Evolutionary conservation across 1,140 invertebrate species (phyloP), one percentile per base, ranked within the genome.

Genomic region (Drosophila rufa): DNA sequence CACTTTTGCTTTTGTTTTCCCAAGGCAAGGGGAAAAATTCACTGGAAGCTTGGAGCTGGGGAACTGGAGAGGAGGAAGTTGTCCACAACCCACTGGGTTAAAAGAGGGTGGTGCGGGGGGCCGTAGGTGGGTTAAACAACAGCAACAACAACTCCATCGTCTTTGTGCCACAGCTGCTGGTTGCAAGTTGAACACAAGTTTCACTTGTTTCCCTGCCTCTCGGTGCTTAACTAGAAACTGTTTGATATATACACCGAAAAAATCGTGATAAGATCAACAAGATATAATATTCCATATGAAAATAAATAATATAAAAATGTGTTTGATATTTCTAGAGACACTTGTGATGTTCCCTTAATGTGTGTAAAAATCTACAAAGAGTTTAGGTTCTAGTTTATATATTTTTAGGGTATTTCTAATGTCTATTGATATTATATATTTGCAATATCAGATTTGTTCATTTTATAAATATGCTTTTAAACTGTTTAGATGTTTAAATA

Each of bases 1-100:
- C 84, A 87, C 84, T 87, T 87, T 87, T 87, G 84, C 73, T 89
- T 89, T 89, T 89, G 61, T 80, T 80, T 73, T 65, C 33, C n/a
- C 38, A 66, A 43, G 15, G 48, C 14, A n/a, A 38, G 17, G 48
- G 9, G 22, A 3, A 9, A 27, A 59, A 76, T 76, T 77, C 57
- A 7, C 56, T 75, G 57, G 69, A 75, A 75, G 58, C 27, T 56
- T 9, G 17, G 6, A 38, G 22, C 19, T 30, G 9, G 5, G 46
- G 40, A 27, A 42, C 30, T 53, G 22, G 12, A 55, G 45, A 64
- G 42, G 42, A 53, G 61, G 74, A 58, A 58, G 60, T 75, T 65
- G 59, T 57, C 56, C 51, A 40, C 71, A 57, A 64, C 36, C 15
- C 25, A 50, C 17, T 64, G 66, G 47, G 27, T 69, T 69, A 22